phyloP scores from a whole-genome alignment of 53 echinoderm and acorn worm genomes.

The Crossaster papposus region DNA sequence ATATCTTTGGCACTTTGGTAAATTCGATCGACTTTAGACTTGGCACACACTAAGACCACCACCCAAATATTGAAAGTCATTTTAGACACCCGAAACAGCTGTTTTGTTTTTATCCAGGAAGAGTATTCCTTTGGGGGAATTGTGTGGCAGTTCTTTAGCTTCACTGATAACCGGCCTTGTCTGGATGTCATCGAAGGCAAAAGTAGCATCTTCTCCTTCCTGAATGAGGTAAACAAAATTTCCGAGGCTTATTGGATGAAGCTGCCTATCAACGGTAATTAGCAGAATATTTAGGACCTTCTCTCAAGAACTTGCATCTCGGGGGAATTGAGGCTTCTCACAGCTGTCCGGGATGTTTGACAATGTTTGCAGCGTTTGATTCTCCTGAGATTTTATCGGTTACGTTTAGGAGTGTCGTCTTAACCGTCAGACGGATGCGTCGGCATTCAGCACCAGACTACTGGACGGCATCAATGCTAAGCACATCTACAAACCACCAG shows the following conservation, averaged over 20 bases:
- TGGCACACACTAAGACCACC: too few species aligned
- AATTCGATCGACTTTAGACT: too few species aligned
- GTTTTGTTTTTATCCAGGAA: constrained; percentile 62
- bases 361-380: too few species aligned
- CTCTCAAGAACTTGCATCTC: too few species aligned
- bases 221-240: constrained; percentile 79
- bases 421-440: constrained; percentile 80
- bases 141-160: constrained; percentile 82
- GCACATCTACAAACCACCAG: constrained; percentile 66
- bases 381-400: neutral
- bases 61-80: too few species aligned
- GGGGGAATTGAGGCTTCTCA: too few species aligned
- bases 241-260: neutral
- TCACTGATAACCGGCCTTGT: constrained; percentile 90
- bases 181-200: constrained; percentile 88
- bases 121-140: constrained; percentile 82
- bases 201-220: constrained; percentile 86
- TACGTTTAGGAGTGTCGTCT: constrained; percentile 77
- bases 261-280: neutral
- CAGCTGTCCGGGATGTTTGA: too few species aligned
- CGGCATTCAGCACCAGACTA: constrained; percentile 73
- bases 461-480: constrained; percentile 65
- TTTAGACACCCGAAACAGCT: too few species aligned
- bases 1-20: too few species aligned
- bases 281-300: too few species aligned